These are phyloP conservation scores for Cataglyphis rosenhaueri DNA, from an alignment of 2,888 invertebrate species.

Conservation along the genomic window DNA sequence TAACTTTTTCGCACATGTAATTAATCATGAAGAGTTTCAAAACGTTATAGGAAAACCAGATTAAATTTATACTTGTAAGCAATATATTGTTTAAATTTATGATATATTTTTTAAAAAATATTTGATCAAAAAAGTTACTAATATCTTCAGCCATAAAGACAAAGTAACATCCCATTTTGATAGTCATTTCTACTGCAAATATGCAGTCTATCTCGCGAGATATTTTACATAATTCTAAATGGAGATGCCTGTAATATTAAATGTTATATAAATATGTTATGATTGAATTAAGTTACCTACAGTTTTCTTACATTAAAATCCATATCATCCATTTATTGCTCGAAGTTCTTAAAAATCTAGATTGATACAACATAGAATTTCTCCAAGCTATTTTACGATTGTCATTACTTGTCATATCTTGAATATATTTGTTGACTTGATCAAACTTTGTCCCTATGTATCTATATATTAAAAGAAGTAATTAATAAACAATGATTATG, in stretches of 20 bases:
- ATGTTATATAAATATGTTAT: not conserved
- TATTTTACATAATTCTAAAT: slow-evolving; percentile 27
- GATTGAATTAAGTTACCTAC: not conserved
- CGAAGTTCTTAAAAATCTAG: not conserved
- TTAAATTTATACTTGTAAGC: not conserved
- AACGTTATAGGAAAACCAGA: not conserved
- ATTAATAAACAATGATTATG: not conserved
- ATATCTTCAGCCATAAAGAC: not conserved
- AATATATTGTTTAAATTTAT: not conserved
- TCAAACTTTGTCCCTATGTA: slow-evolving; percentile 8
- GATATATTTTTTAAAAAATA: not conserved
- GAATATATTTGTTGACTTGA: not conserved
- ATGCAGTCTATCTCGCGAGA: not conserved
- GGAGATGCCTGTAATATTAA: slow-evolving; percentile 23
- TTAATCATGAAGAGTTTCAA: not conserved
- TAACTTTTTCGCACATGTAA: slow-evolving; percentile 2
- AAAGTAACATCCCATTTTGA: slow-evolving; percentile 35
- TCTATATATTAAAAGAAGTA: not conserved
- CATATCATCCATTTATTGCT: not conserved
- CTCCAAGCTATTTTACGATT: slow-evolving; percentile 1
- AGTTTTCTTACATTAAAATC: slow-evolving; percentile 1
- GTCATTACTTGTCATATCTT: not conserved
- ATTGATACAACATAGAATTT: not conserved
- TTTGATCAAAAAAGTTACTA: not conserved
- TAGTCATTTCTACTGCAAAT: slow-evolving; percentile 6